A percentile compares a stretch with the other conserved stretches of the same genome.
phyloP scores from a whole-genome alignment of 2,888 invertebrate species.

The Peribatodes rhomboidaria region DNA sequence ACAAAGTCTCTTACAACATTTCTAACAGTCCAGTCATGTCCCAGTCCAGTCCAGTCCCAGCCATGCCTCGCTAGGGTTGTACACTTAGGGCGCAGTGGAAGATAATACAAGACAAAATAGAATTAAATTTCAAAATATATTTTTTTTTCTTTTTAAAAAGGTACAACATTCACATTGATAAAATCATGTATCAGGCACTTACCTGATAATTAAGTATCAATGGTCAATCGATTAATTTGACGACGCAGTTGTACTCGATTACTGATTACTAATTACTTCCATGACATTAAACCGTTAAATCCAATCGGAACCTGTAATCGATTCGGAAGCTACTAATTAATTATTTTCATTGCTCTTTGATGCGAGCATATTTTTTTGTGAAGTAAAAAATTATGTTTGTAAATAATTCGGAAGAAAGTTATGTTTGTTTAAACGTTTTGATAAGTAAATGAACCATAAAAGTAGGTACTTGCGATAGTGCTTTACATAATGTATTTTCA shows the following conservation, averaged over 20 bases:
- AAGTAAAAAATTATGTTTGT: background rate
- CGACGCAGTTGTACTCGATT: conserved; percentile 15
- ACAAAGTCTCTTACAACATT: too few relatives aligned
- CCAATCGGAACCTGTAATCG: conserved; percentile 15
- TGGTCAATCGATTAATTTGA: conserved; percentile 37
- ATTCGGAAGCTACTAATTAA: conserved; percentile 18
- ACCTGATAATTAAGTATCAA: background rate
- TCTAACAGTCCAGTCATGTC: too few relatives aligned
- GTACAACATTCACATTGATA: background rate
- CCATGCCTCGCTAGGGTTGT: too few relatives aligned
- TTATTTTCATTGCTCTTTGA: background rate
- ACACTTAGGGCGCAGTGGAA: too few relatives aligned
- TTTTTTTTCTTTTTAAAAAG: too few relatives aligned
- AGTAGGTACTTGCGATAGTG: background rate
- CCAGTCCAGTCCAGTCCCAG: too few relatives aligned
- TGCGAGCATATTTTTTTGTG: background rate
- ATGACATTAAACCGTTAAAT: conserved; percentile 22
- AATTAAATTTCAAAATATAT: too few relatives aligned
- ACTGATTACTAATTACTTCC: conserved; percentile 18
- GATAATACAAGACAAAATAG: too few relatives aligned
- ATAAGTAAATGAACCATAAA: background rate
- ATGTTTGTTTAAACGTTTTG: background rate
- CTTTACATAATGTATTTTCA: background rate
- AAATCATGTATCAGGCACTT: background rate
- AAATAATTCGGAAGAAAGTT: background rate